Percentiles rank a stretch among this genome's conserved stretches.
Conservation (phyloP, 1,140 invertebrate species). For the Capitella teleta region DNA sequence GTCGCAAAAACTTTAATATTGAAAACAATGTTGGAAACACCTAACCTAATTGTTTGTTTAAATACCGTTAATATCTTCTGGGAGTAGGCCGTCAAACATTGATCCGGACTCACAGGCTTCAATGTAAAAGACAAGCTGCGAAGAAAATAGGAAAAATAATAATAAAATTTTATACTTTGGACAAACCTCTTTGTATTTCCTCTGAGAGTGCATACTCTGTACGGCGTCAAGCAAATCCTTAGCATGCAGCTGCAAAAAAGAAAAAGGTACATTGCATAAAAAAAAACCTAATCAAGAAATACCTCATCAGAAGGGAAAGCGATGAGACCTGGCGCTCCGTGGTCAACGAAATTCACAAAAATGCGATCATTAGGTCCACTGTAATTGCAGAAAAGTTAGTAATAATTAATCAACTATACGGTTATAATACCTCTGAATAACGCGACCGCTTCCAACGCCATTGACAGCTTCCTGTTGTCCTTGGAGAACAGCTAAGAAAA, state of each 20-base stretch:
- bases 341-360: slow-evolving; percentile 58
- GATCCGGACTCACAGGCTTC: slow-evolving; percentile 59
- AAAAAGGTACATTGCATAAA: too few relatives aligned
- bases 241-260: too few relatives aligned
- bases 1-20: slow-evolving; percentile 49
- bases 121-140: slow-evolving; percentile 52
- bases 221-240: too few relatives aligned
- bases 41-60: background rate
- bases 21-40: background rate
- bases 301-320: too few relatives aligned
- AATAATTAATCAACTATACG: background rate
- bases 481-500: slow-evolving; percentile 8
- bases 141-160: too few relatives aligned
- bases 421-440: slow-evolving; percentile 11
- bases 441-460: slow-evolving; percentile 7
- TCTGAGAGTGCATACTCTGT: too few relatives aligned
- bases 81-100: slow-evolving; percentile 53
- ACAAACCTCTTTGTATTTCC: too few relatives aligned
- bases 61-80: slow-evolving; percentile 47
- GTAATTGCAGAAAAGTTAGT: background rate
- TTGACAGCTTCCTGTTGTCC: slow-evolving; percentile 4
- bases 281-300: too few relatives aligned
- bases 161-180: too few relatives aligned
- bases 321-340: slow-evolving; percentile 51
- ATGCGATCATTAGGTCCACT: slow-evolving; percentile 52